These are phyloP conservation scores for Acronicta aceris DNA, from an alignment of 2,888 invertebrate genomes.

Conservation along the genomic window DNA sequence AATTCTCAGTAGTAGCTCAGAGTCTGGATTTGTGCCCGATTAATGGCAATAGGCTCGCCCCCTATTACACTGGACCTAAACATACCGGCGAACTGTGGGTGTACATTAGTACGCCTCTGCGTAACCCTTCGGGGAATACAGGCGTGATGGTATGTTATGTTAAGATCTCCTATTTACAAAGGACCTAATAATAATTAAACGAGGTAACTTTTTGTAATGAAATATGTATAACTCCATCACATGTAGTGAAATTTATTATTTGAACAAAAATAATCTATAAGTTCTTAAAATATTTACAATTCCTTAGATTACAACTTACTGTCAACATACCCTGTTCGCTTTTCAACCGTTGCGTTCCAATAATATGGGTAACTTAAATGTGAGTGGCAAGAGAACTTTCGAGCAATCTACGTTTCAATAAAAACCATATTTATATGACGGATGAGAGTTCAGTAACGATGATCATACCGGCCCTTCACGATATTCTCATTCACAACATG, in stretches of 20 bases:
- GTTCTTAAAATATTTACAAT: conserved; percentile 87
- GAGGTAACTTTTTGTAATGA: conserved; percentile 52
- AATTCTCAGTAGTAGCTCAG: too few relatives aligned
- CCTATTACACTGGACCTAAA: too few relatives aligned
- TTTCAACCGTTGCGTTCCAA: conserved; percentile 86
- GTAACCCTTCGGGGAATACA: too few relatives aligned
- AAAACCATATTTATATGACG: conserved; percentile 41
- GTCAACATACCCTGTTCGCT: conserved; percentile 87
- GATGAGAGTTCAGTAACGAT: conserved; percentile 46
- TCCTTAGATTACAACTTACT: conserved; percentile 83
- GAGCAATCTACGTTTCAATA: conserved; percentile 44
- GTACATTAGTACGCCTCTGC: too few relatives aligned
- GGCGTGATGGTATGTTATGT: too few relatives aligned
- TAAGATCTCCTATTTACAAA: too few relatives aligned
- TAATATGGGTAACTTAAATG: conserved; percentile 64
- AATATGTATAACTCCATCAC: conserved; percentile 72
- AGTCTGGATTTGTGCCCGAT: too few relatives aligned
- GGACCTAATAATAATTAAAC: not conserved
- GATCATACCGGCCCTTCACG: conserved; percentile 46
- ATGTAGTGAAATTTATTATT: conserved; percentile 85
- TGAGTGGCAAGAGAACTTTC: conserved; percentile 74
- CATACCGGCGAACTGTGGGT: too few relatives aligned
- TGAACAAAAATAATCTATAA: conserved; percentile 88
- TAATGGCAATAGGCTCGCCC: too few relatives aligned
- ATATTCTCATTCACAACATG: conserved; percentile 77